Base-by-base conservation (phyloP, 2,888 invertebrate genomes). In the Tineola bisselliella region DNA sequence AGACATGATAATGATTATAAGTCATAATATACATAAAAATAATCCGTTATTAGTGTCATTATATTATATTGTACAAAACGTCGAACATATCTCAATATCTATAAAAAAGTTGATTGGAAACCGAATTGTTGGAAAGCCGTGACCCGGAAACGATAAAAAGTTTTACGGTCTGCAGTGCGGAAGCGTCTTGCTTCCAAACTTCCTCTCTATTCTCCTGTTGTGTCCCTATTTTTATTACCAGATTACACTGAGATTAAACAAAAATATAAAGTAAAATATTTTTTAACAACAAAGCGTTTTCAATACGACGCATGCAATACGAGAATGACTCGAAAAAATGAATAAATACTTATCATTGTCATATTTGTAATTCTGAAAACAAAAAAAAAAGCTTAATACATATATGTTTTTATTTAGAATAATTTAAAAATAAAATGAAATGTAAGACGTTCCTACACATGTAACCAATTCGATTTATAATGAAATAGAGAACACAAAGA, bases 91-190 rank as follows among this genome's bases (percentile, higher is more conserved):
- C 66, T 68, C 75, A 70, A 73, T 73, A 72, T 70, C 74, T 70
- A 74, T 72, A 73, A 73, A 77, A 72, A 73, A 74, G 76, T 79
- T 81, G 81, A 84, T 83, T 79, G 76, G 77, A 75, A 78, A 74
- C 75, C 74, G 75, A 79, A 81, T 77, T 73, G 76, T 77, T 69
- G 69, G 72, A 64, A 70, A 69, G 74, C 74, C 67, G 70, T 73
- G 77, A 75, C 74, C 79, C 77, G 79, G 75, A 81, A 79, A 75
- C 79, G 73, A 79, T 82, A 81, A 84, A 84, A 80, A 77, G 67
- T 83, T 60, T 81, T 80, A 81, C 72, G 74, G 73, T 63, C 71
- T 67, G 67, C 69, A 69, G 71, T 68, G 69, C 67, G 70, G 70
- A 71, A 71, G 66, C 68, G 63, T 19, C 54, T 18, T 17, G n/a